Evolutionary conservation across 2,797 vertebrate genomes (phyloP), one percentile per base, ranked within the genome.

Genomic region (Apogon talboti): DNA sequence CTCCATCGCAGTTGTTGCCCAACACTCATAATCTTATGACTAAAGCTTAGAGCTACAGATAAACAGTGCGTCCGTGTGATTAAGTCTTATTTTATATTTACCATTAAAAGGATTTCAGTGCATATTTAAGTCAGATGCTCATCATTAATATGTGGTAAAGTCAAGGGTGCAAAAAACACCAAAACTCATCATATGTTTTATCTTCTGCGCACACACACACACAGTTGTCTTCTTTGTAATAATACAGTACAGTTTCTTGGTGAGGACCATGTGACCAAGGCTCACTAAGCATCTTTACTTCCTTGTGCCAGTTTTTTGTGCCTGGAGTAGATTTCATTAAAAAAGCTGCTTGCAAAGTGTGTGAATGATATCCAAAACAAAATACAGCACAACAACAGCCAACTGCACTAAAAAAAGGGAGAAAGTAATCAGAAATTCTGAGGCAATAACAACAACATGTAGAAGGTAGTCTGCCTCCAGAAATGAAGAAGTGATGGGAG

Each of bases 331-430:
- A 45, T 6, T 18, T 18, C 30, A 59, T 40, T 37, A 10, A 44
- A 5, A 16, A 2, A 57, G 14, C 11, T 46, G n/a, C 1, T 57
- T 11, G 15, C 21, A 46, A 12, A 19, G 58, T 35, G 19, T 45
- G 30, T 35, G 40, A 43, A 15, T 16, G 38, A 15, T 24, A 57
- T 41, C 14, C 28, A 24, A 15, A 45, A 41, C 18, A 14, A 45
- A 52, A 45, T 18, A 46, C 33, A 9, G 33, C 28, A 43, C 7
- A 56, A 40, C 30, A 53, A 47, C 33, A 47, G 47, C 41, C 67
- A 50, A 13, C 51, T 12, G 51, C 12, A 28, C 19, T 35, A 4
- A 18, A 19, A 16, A 50, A 24, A 9, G n/a, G 18, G 12, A 4
- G 43, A 54, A 16, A 54, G 24, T 28, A 28, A 28, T 28, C 2